A percentile compares a stretch with the other conserved stretches of the same genome.
phyloP scores from a whole-genome alignment of 2,797 vertebrate species.

The Oreochromis mossambicus region DNA sequence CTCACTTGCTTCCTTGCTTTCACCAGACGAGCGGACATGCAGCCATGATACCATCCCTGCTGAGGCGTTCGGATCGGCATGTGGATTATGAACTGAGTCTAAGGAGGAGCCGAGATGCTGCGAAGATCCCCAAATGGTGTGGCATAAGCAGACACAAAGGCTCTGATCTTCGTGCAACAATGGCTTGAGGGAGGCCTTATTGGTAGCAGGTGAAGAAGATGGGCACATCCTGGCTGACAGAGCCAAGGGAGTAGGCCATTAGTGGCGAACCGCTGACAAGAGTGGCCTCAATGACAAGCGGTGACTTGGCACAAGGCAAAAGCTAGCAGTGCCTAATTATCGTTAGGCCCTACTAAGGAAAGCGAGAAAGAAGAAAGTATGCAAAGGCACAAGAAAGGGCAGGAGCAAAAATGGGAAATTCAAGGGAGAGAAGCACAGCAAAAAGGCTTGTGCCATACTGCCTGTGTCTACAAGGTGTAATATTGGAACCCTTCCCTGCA shows the following conservation, averaged over 20 bases:
- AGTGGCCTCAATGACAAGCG: conserved; percentile 44
- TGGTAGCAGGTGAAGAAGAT: conserved; percentile 54
- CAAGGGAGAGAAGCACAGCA: conserved; percentile 1
- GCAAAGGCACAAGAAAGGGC: background rate
- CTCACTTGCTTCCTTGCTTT: background rate
- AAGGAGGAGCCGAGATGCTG: background rate
- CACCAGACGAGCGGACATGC: background rate
- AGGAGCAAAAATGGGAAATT: background rate
- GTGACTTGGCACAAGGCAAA: conserved; percentile 25
- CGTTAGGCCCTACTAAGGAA: conserved; percentile 6
- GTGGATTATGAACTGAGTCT: background rate
- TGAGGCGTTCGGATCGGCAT: background rate
- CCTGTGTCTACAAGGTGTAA: conserved; percentile 36
- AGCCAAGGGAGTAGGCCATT: conserved; percentile 49
- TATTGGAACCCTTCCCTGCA: conserved; percentile 16
- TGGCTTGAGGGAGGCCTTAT: conserved; percentile 47
- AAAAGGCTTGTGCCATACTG: conserved; percentile 3
- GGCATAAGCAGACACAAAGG: conserved; percentile 36
- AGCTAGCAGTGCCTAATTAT: conserved; percentile 52
- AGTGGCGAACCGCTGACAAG: conserved; percentile 29
- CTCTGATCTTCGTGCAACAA: conserved; percentile 33
- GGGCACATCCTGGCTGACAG: conserved; percentile 45
- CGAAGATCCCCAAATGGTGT: conserved; percentile 23
- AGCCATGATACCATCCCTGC: background rate
- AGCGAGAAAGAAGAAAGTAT: background rate